These are phyloP conservation scores for Aptenodytes patagonicus DNA, from an alignment of 2,113 vertebrate species.

Conservation along the genomic window DNA sequence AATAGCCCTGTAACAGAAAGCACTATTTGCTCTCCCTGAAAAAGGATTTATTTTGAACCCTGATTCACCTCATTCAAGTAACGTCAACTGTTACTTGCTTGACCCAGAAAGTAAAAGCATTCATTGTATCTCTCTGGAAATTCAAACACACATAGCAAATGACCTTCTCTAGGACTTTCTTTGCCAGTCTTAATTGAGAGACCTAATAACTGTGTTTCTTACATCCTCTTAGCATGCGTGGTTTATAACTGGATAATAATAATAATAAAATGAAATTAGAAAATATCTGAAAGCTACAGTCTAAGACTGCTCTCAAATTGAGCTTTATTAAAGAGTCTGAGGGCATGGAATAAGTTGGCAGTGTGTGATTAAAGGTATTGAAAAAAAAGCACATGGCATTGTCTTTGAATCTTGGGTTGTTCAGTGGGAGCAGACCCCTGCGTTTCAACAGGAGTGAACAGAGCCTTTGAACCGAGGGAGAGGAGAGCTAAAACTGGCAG, in stretches of 20 bases:
- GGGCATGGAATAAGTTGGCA: not conserved
- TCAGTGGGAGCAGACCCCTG: not conserved
- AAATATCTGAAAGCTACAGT: not conserved
- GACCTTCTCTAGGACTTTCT: not conserved
- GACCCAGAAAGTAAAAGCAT: not conserved
- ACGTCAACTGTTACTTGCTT: not conserved
- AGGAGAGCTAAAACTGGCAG: not conserved
- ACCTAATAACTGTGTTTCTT: not conserved
- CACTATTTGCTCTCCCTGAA: not conserved
- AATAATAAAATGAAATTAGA: not conserved
- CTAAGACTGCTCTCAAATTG: not conserved
- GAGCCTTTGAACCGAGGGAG: rapidly evolving
- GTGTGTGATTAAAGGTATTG: not conserved
- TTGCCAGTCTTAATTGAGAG: not conserved
- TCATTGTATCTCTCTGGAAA: not conserved
- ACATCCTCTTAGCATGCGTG: not conserved
- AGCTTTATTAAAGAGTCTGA: not conserved
- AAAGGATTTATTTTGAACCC: not conserved
- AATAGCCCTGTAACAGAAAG: not conserved
- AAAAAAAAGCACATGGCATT: not conserved
- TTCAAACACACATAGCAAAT: not conserved
- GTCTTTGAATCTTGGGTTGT: not conserved
- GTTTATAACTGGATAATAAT: not conserved
- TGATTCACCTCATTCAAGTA: not conserved
- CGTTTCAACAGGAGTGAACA: rapidly evolving